Base-by-base conservation (phyloP, 2,113 vertebrate species). In the Halcyon senegalensis region DNA sequence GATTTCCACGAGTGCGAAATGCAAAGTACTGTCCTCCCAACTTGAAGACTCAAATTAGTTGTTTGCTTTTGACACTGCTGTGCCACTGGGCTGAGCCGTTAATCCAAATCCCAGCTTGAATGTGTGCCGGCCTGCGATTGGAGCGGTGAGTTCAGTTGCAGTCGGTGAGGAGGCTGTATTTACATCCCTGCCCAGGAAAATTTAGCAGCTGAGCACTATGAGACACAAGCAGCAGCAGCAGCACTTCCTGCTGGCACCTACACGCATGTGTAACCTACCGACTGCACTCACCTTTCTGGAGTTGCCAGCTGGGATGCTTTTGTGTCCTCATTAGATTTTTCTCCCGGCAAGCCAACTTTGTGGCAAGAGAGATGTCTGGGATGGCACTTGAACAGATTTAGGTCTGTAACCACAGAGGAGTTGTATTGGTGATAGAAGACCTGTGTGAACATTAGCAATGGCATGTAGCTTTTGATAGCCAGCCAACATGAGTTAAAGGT, bases 81-180 rank as follows among this genome's bases (percentile, higher is more conserved):
- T 55, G 56, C 77, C 7, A 2, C 41, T 39, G 27, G 41, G 51
- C 63, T 85, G 58, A 94, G 87, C 60, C 31, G 8, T 64, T 87
- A 73, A 73, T 93, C 33, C 78, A 85, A 64, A 85, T 83, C 62
- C 51, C 33, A 28, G 35, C 13, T 81, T 94, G 77, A 95, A 67
- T 0, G 0, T 18, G 16, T 82, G 87, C 64, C 0, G 1, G 10
- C 59, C 31, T 67, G 31, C 2, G 10, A 28, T 13, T n/a, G 44
- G 55, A 95, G 77, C 56, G 62, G 63, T 13, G 35, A 90, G 16
- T 37, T 85, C 30, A 86, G 39, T 39, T 27, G 9, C 44, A 44
- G 17, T 24, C 4, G 0, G 35, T 55, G 35, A 79, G 69, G 48
- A 82, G 48, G 62, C 13, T 75, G 43, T 64, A 30, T 84, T 91